These are phyloP conservation scores for Enteromius viviparus DNA, from an alignment of 2,797 vertebrate genomes.

Conservation along the genomic window DNA sequence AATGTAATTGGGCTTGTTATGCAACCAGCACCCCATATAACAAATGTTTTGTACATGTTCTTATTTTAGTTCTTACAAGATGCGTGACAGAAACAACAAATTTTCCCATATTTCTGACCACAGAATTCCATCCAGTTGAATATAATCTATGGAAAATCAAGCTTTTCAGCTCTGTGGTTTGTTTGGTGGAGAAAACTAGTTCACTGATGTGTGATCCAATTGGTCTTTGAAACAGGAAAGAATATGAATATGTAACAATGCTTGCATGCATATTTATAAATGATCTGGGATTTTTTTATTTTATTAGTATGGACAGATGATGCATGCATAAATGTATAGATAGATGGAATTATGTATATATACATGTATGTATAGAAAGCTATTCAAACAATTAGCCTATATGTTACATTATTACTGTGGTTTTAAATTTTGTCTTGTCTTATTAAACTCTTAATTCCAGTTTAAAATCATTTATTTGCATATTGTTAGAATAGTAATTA, in stretches of 20 bases:
- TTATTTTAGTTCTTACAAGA: background rate
- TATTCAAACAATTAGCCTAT: background rate
- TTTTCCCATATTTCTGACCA: background rate
- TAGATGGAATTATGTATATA: background rate
- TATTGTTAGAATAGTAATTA: background rate
- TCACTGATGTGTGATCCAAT: conserved; percentile 12
- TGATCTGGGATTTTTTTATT: background rate
- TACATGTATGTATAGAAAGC: background rate
- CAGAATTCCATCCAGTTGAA: conserved; percentile 9
- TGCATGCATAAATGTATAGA: background rate
- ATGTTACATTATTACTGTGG: background rate
- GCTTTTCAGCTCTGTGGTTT: background rate
- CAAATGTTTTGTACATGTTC: background rate
- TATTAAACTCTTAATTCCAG: background rate
- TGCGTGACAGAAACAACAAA: background rate
- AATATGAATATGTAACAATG: conserved; percentile 15
- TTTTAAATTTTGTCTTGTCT: background rate
- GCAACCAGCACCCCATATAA: background rate
- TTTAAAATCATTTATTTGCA: background rate
- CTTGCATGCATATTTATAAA: background rate
- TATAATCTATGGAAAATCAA: conserved; percentile 15
- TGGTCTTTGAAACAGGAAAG: conserved; percentile 34
- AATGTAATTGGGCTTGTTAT: background rate
- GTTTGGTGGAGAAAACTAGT: background rate
- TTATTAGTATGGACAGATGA: background rate